Percentiles rank a stretch among this genome's conserved stretches.
Evolutionary conservation across 2,888 invertebrate genomes (phyloP).

Genomic region (Listrodromus nycthemerus): DNA sequence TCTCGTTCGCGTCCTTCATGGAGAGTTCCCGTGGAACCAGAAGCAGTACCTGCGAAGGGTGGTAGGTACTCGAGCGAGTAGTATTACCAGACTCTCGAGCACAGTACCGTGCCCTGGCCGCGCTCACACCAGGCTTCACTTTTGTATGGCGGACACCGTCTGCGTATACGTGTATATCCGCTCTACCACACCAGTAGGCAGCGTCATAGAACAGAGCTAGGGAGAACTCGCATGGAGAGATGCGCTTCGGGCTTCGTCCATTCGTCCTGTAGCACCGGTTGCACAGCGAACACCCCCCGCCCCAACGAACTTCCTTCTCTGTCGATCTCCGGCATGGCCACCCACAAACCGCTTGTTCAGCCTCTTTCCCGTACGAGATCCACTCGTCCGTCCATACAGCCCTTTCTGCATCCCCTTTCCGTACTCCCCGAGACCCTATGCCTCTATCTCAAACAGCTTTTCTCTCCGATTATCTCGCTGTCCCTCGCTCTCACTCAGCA

Average conservation of each 20-base stretch:
- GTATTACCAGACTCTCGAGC: constrained; percentile 77
- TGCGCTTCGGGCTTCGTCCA: constrained; percentile 73
- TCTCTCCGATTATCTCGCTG: constrained; percentile 28
- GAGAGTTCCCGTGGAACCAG: constrained; percentile 41
- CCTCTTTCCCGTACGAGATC: constrained; percentile 57
- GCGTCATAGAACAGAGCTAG: constrained; percentile 25
- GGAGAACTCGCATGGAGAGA: constrained; percentile 50
- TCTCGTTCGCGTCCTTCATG: constrained; percentile 58
- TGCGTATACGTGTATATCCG: constrained; percentile 2
- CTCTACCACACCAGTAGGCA: constrained; percentile 64
- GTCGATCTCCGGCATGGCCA: constrained; percentile 47
- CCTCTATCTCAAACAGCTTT: constrained; percentile 40
- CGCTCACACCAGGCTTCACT: constrained; percentile 49
- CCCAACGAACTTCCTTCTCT: neutral
- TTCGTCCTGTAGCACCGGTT: constrained; percentile 70
- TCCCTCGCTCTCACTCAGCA: constrained; percentile 21
- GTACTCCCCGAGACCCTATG: constrained; percentile 10
- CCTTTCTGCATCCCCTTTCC: constrained; percentile 32
- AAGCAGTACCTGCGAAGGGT: constrained; percentile 68
- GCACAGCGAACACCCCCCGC: constrained; percentile 41
- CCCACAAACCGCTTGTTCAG: constrained; percentile 46
- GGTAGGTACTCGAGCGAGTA: constrained; percentile 80
- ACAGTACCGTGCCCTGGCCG: constrained; percentile 71
- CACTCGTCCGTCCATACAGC: constrained; percentile 54
- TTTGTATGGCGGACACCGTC: constrained; percentile 19